These are phyloP conservation scores for Holacanthus passer DNA, from an alignment of 2,113 vertebrate genomes.

Conservation along the genomic window DNA sequence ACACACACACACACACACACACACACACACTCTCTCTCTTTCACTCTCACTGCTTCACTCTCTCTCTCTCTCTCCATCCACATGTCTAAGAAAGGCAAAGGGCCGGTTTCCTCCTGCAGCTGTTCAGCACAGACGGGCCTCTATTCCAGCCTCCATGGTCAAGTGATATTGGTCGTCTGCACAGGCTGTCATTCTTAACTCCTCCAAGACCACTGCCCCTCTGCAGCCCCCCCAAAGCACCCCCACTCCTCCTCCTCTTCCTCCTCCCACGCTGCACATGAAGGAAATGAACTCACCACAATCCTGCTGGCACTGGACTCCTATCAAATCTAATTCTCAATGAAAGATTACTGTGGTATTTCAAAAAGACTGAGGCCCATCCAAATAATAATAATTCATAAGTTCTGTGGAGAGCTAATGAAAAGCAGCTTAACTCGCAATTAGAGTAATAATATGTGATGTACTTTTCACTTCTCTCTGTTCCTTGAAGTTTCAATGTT, in stretches of 20 bases:
- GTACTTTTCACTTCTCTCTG: background rate
- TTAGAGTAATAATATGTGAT: conserved; percentile 5
- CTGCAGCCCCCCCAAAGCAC: conserved; percentile 10
- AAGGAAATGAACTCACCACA: conserved; percentile 88
- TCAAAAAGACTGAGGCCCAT: conserved; percentile 24
- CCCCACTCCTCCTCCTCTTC: conserved; percentile 39
- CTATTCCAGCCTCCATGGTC: conserved; percentile 80
- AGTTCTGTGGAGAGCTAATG: conserved; percentile 27
- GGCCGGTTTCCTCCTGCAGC: conserved; percentile 76
- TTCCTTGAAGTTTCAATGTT: background rate
- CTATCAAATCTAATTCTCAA: conserved; percentile 74
- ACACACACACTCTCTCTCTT: conserved; percentile 30
- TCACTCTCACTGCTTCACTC: conserved; percentile 36
- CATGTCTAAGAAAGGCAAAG: conserved; percentile 79
- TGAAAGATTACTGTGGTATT: conserved; percentile 82
- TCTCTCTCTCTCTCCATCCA: conserved; percentile 50
- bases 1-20: conserved; percentile 1
- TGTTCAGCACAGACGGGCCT: conserved; percentile 85
- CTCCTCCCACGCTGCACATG: conserved; percentile 82
- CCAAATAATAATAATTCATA: conserved; percentile 46
- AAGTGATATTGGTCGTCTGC: conserved; percentile 85
- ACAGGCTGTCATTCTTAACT: conserved; percentile 86
- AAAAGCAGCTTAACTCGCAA: conserved; percentile 26
- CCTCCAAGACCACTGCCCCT: conserved; percentile 82
- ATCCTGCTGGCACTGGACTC: conserved; percentile 86